Base-by-base conservation (phyloP, 35 echinoderm and acorn worm genomes). In the Eucidaris tribuloides region DNA sequence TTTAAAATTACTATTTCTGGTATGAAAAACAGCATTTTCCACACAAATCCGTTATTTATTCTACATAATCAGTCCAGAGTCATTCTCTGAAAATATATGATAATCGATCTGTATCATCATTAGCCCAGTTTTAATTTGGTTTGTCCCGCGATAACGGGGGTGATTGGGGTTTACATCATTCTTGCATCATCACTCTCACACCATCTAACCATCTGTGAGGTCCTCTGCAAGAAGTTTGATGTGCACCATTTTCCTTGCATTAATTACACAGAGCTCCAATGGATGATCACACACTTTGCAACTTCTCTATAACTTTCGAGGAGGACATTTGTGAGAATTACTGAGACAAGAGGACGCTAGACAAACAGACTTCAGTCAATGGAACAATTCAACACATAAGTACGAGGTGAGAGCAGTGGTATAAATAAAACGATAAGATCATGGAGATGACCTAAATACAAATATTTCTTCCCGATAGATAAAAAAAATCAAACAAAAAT, bases 321-420 rank as follows among this genome's bases (percentile, higher is more conserved):
- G 94, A 97, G 34, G 82, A 92, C 30, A 88, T 90, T 36, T 60
- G 84, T 17, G 93, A 96, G 61, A 91, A 85, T 62, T 85, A 96
- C 30, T 82, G 91, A 17, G 52, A 85, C 58, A 84, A 91, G 62
- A 65, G 91, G 20, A 62, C 66, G 22, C 39, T 96, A 17, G 61
- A 80, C 31, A 76, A 87, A 14, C 93, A 96, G 65, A 64, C 68
- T 2, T 91, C 93, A 19, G 25, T 91, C 5, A 46, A 64, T 13
- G 82, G 87, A 20, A 94, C 66, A 5, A 76, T 94, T 36, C 84
- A 94, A 77, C 61, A 87, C 27, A 85, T 89, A 5, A 85, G 77
- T 46, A n/a, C n/a, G n/a, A n/a, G n/a, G n/a, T n/a, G n/a, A n/a
- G n/a, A n/a, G n/a, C n/a, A n/a, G n/a, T n/a, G n/a, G n/a, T n/a